Conservation (phyloP, 1,140 invertebrate genomes). For the Drosophila suzukii region DNA sequence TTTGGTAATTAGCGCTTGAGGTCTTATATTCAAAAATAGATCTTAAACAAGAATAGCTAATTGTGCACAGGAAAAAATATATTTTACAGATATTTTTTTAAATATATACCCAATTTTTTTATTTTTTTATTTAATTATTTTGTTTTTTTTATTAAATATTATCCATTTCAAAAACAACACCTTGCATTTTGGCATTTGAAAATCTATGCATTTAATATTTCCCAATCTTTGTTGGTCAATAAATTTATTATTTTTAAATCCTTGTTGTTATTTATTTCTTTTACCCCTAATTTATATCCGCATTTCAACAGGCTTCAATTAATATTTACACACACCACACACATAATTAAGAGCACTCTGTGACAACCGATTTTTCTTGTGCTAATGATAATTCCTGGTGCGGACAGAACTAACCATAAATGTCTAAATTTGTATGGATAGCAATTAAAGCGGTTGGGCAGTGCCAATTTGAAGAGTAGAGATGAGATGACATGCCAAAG, state of each 20-base stretch:
- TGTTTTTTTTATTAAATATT: too few relatives aligned
- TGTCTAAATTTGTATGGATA: constrained; percentile 52
- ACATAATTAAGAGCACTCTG: constrained; percentile 48
- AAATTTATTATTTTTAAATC: neutral
- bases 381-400: constrained; percentile 30
- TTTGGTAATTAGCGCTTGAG: neutral
- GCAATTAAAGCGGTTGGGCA: constrained; percentile 51
- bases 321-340: constrained; percentile 41
- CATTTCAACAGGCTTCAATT: constrained; percentile 5
- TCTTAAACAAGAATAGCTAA: neutral
- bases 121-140: too few relatives aligned
- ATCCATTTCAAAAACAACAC: too few relatives aligned
- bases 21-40: neutral
- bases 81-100: too few relatives aligned
- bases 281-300: neutral
- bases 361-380: constrained; percentile 23
- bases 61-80: neutral
- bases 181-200: neutral
- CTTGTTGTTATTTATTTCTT: constrained; percentile 3
- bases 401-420: constrained; percentile 21
- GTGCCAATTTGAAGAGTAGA: constrained; percentile 45
- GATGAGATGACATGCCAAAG: constrained; percentile 59
- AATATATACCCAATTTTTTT: too few relatives aligned
- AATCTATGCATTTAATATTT: neutral
- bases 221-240: neutral